Base-by-base conservation (phyloP, 1,140 invertebrate genomes). In the Holotrichia oblita region DNA sequence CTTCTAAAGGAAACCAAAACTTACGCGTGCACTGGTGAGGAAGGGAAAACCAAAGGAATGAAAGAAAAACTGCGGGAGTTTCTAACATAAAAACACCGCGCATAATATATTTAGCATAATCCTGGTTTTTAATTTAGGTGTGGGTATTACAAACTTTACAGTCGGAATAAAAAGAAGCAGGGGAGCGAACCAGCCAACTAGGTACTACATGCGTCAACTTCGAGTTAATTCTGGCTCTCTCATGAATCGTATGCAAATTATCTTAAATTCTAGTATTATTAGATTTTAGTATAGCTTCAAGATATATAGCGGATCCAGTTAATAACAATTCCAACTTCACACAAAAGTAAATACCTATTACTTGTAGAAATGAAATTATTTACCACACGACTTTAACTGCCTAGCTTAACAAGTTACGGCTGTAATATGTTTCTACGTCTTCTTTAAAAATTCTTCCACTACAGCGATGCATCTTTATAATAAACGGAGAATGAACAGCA, bases 111-210 rank as follows among this genome's bases (percentile, higher is more conserved):
- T 76, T 76, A 76, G 74, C 73, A 72, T 80, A 80, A 80, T 80
- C 79, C 79, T 6, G 79, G 27, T 80, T 80, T 80, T 80, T 80
- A 80, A 80, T 80, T 80, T 80, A 80, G 79, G 40, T 75, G 72
- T 77, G 55, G n/a, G 78, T 77, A 79, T 79, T 79, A 79, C 74
- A 77, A 79, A 79, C 42, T 80, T 80, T 80, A 80, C 79, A 80
- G 55, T 73, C 74, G 74, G 40, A 79, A 74, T 64, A 73, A 79
- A 80, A 76, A 76, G 59, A 44, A 34, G 77, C 41, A 69, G 61
- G 24, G 55, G 24, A 27, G 22, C 17, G 61, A 0, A 27, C n/a
- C 24, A 20, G 10, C 61, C 22, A 7, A 64, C 44, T 64, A 64
- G n/a, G 22, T 20, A 20, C 24, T 17, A 20, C n/a, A 24, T 14